A percentile compares a stretch with the other conserved stretches of the same genome.
Evolutionary conservation across 1,140 invertebrate genomes (phyloP).

Genomic region (Matsumurasca onukii): DNA sequence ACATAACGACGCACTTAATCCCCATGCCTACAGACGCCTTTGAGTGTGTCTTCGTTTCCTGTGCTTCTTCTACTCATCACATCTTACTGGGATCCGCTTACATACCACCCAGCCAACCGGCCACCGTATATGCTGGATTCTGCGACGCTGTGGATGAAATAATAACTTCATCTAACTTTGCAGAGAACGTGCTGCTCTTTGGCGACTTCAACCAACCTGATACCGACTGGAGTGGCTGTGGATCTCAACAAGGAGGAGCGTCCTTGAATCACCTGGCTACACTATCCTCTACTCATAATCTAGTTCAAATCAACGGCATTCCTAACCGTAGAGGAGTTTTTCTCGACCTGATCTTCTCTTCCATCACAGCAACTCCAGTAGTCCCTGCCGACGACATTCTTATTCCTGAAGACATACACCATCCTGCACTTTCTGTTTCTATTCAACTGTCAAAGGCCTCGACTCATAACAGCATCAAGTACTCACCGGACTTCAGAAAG

Average conservation of each 20-base stretch:
- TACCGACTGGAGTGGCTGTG: background rate
- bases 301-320: slow-evolving; percentile 4
- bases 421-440: background rate
- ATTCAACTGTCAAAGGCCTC: background rate
- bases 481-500: slow-evolving; percentile 6
- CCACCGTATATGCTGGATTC: background rate
- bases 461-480: background rate
- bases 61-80: background rate
- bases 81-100: background rate
- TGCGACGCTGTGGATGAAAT: background rate
- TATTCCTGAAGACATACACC: background rate
- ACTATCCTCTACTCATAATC: background rate
- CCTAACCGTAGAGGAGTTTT: slow-evolving; percentile 3
- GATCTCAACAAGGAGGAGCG: background rate
- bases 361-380: background rate
- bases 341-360: slow-evolving; percentile 22
- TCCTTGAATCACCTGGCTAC: background rate
- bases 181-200: background rate
- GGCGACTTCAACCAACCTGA: background rate
- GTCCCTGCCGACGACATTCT: background rate
- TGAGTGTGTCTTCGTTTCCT: background rate
- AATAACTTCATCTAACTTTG: background rate
- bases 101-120: background rate
- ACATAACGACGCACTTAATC: background rate
- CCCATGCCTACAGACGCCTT: background rate